Conservation (phyloP, 2,797 vertebrate genomes). For the Oreonectes daqikongensis region DNA sequence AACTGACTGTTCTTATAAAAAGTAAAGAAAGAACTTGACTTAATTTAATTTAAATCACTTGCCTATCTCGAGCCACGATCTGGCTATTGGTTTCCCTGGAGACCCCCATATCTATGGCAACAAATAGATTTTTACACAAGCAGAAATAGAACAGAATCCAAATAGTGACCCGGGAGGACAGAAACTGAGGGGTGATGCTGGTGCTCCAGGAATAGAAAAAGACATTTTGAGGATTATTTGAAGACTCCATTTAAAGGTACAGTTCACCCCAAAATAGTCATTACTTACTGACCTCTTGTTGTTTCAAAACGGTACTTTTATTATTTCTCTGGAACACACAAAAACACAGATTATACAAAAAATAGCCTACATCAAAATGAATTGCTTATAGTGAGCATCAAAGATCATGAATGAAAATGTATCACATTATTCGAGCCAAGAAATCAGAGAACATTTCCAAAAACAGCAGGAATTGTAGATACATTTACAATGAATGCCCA, state of each 20-base stretch:
- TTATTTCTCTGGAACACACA: too few relatives aligned
- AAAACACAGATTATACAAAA: too few relatives aligned
- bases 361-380: too few relatives aligned
- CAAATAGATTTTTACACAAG: constrained; percentile 69
- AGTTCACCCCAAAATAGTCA: too few relatives aligned
- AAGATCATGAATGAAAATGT: too few relatives aligned
- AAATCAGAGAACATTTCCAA: background rate
- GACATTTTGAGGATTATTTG: background rate
- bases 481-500: background rate
- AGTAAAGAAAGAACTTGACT: constrained; percentile 49
- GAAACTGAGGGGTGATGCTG: constrained; percentile 1
- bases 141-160: constrained; percentile 66
- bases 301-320: too few relatives aligned
- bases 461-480: background rate
- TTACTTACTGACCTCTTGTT: too few relatives aligned
- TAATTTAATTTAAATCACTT: constrained; percentile 56
- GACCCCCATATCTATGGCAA: constrained; percentile 75
- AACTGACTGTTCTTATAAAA: constrained; percentile 35
- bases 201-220: constrained; percentile 4
- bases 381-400: too few relatives aligned
- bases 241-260: background rate
- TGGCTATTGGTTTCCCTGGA: constrained; percentile 70
- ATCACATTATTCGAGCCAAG: too few relatives aligned
- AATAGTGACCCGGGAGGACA: constrained; percentile 58
- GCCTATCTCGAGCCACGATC: constrained; percentile 55